Evolutionary conservation across 2,113 vertebrate species (phyloP).

Genomic region (Helogale parvula): DNA sequence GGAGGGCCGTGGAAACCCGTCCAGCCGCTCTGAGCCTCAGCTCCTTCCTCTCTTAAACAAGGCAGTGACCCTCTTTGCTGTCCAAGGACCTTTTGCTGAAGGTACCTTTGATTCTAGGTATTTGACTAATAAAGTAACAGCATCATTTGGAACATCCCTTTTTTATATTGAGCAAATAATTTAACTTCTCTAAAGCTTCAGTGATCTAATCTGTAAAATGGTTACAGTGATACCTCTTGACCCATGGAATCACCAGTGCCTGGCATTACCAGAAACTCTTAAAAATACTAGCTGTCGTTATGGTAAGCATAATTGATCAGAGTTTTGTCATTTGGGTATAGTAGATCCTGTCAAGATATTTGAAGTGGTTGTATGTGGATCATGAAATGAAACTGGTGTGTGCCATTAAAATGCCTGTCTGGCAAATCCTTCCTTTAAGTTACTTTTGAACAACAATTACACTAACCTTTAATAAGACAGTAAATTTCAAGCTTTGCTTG

Average conservation of each 20-base stretch:
- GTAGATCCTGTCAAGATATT: background rate
- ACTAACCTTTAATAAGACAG: background rate
- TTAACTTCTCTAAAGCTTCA: background rate
- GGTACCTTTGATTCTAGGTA: background rate
- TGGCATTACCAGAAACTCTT: background rate
- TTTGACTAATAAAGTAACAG: background rate
- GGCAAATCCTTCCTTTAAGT: background rate
- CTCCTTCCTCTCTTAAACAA: background rate
- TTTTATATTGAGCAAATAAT: background rate
- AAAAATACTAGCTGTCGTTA: background rate
- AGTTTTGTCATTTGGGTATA: background rate
- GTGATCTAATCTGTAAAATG: background rate
- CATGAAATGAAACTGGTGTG: background rate
- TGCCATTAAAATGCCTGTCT: background rate
- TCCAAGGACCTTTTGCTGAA: background rate
- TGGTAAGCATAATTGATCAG: background rate
- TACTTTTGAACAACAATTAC: background rate
- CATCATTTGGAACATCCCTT: background rate
- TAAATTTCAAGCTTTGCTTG: constrained; percentile 1
- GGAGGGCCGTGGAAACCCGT: background rate
- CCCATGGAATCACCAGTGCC: background rate
- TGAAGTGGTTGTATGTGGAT: background rate
- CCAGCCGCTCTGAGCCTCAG: background rate
- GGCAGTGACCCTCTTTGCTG: background rate
- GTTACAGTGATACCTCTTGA: background rate